Evolutionary conservation across 2,888 invertebrate genomes (phyloP).

Genomic region (Drosophila prostipennis): DNA sequence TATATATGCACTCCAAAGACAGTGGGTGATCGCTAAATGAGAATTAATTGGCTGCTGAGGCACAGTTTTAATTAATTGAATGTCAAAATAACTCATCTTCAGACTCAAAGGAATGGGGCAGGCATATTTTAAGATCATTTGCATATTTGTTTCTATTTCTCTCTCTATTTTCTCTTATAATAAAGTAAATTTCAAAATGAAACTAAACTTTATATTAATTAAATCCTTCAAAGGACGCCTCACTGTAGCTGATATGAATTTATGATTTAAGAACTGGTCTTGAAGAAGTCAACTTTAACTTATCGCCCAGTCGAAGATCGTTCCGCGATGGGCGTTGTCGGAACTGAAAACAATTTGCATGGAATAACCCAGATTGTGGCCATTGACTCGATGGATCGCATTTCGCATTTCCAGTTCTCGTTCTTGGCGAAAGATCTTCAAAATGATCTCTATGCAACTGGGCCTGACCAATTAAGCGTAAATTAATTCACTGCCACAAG

Average conservation of each 20-base stretch:
- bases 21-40: slow-evolving; percentile 31
- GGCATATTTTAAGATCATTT: not conserved
- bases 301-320: slow-evolving; percentile 30
- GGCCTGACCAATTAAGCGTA: slow-evolving; percentile 38
- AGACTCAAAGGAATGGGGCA: not conserved
- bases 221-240: not conserved
- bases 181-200: too few relatives aligned
- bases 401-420: slow-evolving; percentile 38
- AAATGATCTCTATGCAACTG: slow-evolving; percentile 37
- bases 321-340: slow-evolving; percentile 29
- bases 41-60: slow-evolving; percentile 28
- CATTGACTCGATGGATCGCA: slow-evolving; percentile 39
- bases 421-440: slow-evolving; percentile 18
- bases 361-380: slow-evolving; percentile 51
- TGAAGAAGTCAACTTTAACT: slow-evolving; percentile 27
- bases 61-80: slow-evolving; percentile 17
- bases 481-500: slow-evolving; percentile 35
- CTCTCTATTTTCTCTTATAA: too few relatives aligned
- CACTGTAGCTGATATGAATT: not conserved
- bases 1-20: slow-evolving; percentile 13
- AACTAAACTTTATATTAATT: too few relatives aligned
- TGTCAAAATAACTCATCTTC: slow-evolving; percentile 11
- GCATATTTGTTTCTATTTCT: too few relatives aligned
- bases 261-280: slow-evolving; percentile 5
- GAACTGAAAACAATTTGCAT: slow-evolving; percentile 44